Percentiles rank a stretch among this genome's conserved stretches.
These are phyloP conservation scores for Grammomys surdaster DNA, from an alignment of 2,113 vertebrate species.

Conservation along the genomic window DNA sequence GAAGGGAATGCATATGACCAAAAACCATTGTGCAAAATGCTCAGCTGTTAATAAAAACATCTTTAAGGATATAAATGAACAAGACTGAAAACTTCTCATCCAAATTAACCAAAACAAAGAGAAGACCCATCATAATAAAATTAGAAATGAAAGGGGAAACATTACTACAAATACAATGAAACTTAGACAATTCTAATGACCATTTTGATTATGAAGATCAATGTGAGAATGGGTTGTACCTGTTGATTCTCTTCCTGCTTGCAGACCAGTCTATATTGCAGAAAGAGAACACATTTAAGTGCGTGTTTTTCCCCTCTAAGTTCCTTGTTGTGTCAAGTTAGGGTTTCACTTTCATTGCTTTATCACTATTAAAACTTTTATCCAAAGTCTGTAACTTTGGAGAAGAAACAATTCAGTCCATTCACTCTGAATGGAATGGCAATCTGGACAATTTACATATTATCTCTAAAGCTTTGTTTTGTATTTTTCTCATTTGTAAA, in stretches of 20 bases:
- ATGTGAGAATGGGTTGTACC: neutral
- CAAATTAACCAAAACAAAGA: neutral
- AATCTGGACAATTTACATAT: rapidly evolving
- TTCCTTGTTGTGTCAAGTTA: too few relatives aligned
- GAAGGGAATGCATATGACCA: neutral
- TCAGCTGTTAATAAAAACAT: neutral
- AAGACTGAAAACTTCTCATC: neutral
- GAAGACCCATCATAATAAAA: neutral
- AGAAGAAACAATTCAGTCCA: neutral
- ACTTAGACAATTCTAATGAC: neutral
- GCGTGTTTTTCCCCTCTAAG: neutral
- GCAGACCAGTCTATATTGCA: too few relatives aligned
- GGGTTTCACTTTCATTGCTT: neutral
- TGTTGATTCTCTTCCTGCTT: neutral
- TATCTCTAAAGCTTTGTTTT: neutral
- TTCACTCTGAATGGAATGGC: neutral
- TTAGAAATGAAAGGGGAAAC: neutral
- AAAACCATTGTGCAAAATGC: neutral
- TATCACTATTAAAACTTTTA: neutral
- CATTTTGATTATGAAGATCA: neutral
- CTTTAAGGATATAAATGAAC: neutral
- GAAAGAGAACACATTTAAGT: rapidly evolving
- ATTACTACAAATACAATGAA: neutral
- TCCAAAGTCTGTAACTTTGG: neutral
- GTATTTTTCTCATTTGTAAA: neutral